Base-by-base conservation (phyloP, 1,140 invertebrate genomes). In the Drosophila santomea region DNA sequence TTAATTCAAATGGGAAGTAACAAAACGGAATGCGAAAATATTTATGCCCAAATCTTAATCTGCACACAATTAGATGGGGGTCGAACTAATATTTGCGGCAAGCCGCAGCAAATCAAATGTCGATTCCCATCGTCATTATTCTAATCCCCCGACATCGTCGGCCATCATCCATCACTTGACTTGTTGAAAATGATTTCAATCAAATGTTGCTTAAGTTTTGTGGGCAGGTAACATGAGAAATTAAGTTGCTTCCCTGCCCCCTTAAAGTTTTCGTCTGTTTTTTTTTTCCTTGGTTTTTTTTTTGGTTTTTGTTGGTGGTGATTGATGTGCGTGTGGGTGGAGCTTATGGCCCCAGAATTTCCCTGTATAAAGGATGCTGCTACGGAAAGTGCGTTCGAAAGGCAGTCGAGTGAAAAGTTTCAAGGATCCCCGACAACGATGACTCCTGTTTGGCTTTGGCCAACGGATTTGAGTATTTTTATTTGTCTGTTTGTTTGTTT, bases 131-230 rank as follows among this genome's bases (percentile, higher is more conserved):
- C 58, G 66, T 48, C 74, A 77, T 78, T 78, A 78, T 78, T 78
- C 66, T 78, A 78, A 71, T 77, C 75, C 66, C 51, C 43, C 38
- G 57, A 71, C 75, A 77, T 77, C 20, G 64, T 56, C 51, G 55
- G 74, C 75, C 75, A 78, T 78, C 75, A 78, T 78, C 75, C 76
- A 78, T 78, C 75, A 78, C 75, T 78, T 78, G 75, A 71, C 74
- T 78, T 78, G 75, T 78, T 78, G 75, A 77, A 77, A 78, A 78
- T 78, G 75, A 78, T 78, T 78, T 78, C 75, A 78, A 78, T 78
- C 75, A 71, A 78, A 78, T 78, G 75, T 78, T 77, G 75, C 58
- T 56, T 61, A 58, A 63, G 52, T 71, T 71, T 71, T 71, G 74
- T 57, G 74, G 74, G 74, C 74, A 78, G 74, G 75, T 78, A 78